phyloP scores from a whole-genome alignment of 2,797 vertebrate species.

The Pogoniulus pusillus region DNA sequence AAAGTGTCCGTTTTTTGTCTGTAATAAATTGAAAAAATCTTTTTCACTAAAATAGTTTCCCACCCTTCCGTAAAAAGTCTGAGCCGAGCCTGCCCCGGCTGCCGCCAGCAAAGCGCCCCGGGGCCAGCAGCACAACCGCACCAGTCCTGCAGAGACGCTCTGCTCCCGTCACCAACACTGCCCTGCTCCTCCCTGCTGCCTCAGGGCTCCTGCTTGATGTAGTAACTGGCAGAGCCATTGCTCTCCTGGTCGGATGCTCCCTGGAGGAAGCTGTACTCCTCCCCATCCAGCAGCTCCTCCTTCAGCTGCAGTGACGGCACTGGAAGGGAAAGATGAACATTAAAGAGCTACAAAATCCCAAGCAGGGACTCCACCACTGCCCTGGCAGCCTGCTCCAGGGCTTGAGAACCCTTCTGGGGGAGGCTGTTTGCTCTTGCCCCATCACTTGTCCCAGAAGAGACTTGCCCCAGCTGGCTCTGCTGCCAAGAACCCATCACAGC shows the following conservation, averaged over 20 bases:
- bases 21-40: conserved; percentile 86
- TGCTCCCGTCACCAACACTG: conserved; percentile 13
- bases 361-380: not conserved
- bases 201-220: conserved; percentile 97
- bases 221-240: conserved; percentile 96
- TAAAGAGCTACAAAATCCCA: not conserved
- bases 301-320: conserved; percentile 91
- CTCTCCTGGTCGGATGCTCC: conserved; percentile 96
- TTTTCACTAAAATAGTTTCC: conserved; percentile 78
- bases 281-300: conserved; percentile 89
- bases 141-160: conserved; percentile 74
- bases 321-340: conserved; percentile 59
- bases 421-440: too few species aligned
- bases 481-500: too few species aligned
- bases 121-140: conserved; percentile 52
- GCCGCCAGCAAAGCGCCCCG: conserved; percentile 55
- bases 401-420: too few species aligned
- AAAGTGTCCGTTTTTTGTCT: conserved; percentile 85
- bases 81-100: conserved; percentile 84
- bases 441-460: too few species aligned
- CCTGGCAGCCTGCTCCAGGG: too few species aligned
- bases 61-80: conserved; percentile 80
- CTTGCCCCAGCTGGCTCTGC: too few species aligned
- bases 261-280: conserved; percentile 93
- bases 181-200: conserved; percentile 46